Conservation (phyloP, 1,140 invertebrate species). For the Drosophila azteca region DNA sequence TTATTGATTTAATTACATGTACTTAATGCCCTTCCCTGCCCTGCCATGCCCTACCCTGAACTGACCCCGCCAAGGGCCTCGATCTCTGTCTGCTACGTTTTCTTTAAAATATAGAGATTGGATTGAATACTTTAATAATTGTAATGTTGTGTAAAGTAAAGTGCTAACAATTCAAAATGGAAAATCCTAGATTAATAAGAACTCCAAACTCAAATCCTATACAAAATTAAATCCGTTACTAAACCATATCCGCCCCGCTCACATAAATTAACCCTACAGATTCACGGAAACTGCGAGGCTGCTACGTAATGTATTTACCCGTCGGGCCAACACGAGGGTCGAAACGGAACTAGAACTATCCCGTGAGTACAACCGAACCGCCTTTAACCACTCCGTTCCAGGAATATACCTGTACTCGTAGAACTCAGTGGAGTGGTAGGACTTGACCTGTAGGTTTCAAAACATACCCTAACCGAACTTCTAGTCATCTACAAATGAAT, state of each 20-base stretch:
- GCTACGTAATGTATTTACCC: slow-evolving; percentile 95
- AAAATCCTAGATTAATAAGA: slow-evolving; percentile 31
- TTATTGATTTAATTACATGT: slow-evolving; percentile 35
- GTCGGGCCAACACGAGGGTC: slow-evolving; percentile 90
- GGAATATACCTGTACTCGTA: slow-evolving; percentile 11
- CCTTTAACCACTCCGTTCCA: slow-evolving; percentile 33
- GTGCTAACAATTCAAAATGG: slow-evolving; percentile 80
- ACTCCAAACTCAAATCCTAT: not conserved
- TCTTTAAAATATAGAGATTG: slow-evolving; percentile 17
- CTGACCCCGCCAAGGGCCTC: not conserved
- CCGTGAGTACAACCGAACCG: slow-evolving; percentile 89
- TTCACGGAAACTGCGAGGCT: slow-evolving; percentile 97
- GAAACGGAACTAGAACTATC: slow-evolving; percentile 94
- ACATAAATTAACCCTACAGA: slow-evolving; percentile 87
- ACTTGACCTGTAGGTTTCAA: slow-evolving; percentile 29
- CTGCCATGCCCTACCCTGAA: not conserved
- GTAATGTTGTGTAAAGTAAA: slow-evolving; percentile 35
- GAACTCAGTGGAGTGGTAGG: slow-evolving; percentile 37
- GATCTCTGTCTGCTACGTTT: too few relatives aligned
- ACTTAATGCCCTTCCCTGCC: slow-evolving; percentile 13
- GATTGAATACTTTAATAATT: slow-evolving; percentile 14
- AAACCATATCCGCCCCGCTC: slow-evolving; percentile 48
- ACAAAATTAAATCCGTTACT: slow-evolving; percentile 47
- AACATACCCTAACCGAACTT: not conserved
- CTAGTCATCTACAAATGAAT: not conserved